phyloP scores from a whole-genome alignment of 2,113 vertebrate genomes.

The Hippocampus abdominalis region DNA sequence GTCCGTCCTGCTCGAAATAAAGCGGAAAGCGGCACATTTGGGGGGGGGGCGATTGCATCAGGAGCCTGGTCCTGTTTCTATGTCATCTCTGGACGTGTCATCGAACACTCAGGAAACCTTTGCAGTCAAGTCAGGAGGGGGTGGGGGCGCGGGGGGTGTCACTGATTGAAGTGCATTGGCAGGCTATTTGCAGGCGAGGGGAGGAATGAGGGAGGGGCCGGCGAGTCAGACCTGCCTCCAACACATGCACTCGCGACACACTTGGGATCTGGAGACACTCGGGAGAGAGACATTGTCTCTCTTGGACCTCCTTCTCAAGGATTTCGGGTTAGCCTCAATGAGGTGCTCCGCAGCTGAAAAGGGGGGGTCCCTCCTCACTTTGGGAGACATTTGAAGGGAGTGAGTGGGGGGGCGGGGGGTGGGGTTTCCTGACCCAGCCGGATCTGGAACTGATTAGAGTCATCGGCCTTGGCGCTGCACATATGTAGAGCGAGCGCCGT shows the following conservation, averaged over 20 bases:
- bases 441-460: constrained; percentile 50
- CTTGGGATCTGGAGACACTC: constrained; percentile 40
- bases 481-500: constrained; percentile 30
- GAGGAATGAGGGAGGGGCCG: constrained; percentile 59
- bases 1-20: neutral
- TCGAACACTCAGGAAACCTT: constrained; percentile 25
- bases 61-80: neutral
- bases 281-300: constrained; percentile 49
- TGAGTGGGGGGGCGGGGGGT: neutral
- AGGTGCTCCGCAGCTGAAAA: neutral
- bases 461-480: constrained; percentile 30
- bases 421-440: constrained; percentile 25
- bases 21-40: neutral
- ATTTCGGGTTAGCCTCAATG: constrained; percentile 9
- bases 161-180: constrained; percentile 48
- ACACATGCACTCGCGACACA: constrained; percentile 28
- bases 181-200: constrained; percentile 43
- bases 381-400: neutral
- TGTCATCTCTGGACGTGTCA: constrained; percentile 27
- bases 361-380: constrained; percentile 3
- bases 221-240: constrained; percentile 38
- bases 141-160: constrained; percentile 28
- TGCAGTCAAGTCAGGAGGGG: constrained; percentile 18
- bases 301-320: constrained; percentile 9
- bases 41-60: too few species aligned